Evolutionary conservation across 2,888 invertebrate genomes (phyloP).

Genomic region (Agonopterix alstromeriana): DNA sequence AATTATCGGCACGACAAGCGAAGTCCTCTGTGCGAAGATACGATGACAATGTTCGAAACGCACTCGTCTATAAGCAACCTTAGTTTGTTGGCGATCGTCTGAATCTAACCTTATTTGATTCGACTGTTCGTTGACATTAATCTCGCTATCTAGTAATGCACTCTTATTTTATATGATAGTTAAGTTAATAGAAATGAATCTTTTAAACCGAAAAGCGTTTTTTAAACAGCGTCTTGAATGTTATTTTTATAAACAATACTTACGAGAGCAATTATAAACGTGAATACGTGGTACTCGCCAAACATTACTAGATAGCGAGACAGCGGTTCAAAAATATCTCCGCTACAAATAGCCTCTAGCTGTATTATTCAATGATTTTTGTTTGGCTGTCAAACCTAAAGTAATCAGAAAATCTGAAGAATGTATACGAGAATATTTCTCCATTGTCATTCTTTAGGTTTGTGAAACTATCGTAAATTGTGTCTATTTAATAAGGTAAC

Average conservation of each 20-base stretch:
- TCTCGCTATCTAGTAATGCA: constrained; percentile 46
- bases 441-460: constrained; percentile 29
- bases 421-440: constrained; percentile 21
- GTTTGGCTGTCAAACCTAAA: constrained; percentile 35
- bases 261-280: constrained; percentile 34
- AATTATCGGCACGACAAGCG: too few relatives aligned
- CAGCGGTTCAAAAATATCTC: constrained; percentile 25
- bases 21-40: too few relatives aligned
- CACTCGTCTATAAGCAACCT: constrained; percentile 31
- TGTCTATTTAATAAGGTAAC: constrained; percentile 49
- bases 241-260: constrained; percentile 15
- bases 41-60: constrained; percentile 14
- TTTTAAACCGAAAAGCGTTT: neutral
- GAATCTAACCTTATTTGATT: neutral
- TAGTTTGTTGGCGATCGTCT: neutral
- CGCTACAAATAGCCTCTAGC: constrained; percentile 35
- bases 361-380: constrained; percentile 35
- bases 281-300: constrained; percentile 17
- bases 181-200: too few relatives aligned
- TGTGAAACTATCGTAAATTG: constrained; percentile 39
- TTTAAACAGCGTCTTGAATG: neutral
- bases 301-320: constrained; percentile 51
- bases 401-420: constrained; percentile 29
- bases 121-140: neutral
- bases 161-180: neutral